These are phyloP conservation scores for Scyliorhinus canicula DNA, from an alignment of 2,797 vertebrate genomes.

Conservation along the genomic window DNA sequence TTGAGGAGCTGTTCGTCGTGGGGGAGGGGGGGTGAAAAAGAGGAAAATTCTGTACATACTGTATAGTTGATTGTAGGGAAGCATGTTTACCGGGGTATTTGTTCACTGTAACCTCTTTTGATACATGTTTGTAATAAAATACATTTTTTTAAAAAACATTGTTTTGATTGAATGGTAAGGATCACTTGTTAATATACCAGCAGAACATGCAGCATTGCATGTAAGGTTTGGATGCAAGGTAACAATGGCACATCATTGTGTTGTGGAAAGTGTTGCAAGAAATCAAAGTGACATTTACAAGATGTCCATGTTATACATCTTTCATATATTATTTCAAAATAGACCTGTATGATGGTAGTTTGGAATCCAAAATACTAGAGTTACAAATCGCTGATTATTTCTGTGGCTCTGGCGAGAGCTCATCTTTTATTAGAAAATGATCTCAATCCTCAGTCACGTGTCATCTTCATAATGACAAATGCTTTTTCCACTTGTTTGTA, in stretches of 20 bases:
- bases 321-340: not conserved
- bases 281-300: not conserved
- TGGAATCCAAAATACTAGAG: not conserved
- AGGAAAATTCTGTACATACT: no score
- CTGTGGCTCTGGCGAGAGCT: not conserved
- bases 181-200: not conserved
- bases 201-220: not conserved
- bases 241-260: not conserved
- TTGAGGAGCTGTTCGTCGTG: no score
- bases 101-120: no score
- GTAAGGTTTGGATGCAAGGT: not conserved
- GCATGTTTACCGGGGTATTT: no score
- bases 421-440: not conserved
- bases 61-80: no score
- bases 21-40: no score
- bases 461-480: not conserved
- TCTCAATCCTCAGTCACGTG: not conserved
- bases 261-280: not conserved
- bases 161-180: not conserved
- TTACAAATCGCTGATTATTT: not conserved
- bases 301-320: not conserved
- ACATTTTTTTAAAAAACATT: conserved; percentile 9
- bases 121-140: no score
- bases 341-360: not conserved
- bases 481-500: not conserved